phyloP scores from a whole-genome alignment of 2,888 invertebrate species.

The Cylloceria caligata region DNA sequence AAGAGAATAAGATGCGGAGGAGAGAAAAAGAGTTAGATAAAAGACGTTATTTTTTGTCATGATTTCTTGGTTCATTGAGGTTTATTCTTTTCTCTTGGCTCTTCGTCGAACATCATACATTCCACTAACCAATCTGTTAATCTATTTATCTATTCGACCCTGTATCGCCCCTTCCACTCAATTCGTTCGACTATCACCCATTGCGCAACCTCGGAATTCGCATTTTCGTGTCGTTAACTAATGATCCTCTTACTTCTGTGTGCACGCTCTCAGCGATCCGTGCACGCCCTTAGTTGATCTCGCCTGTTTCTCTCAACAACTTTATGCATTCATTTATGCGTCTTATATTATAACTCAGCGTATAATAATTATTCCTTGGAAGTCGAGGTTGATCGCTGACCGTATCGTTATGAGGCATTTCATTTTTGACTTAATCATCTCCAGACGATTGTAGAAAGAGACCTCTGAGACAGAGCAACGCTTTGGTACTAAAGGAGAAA shows the following conservation, averaged over 20 bases:
- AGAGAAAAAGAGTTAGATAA: conserved; percentile 35
- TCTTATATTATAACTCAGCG: conserved; percentile 10
- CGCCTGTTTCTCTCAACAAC: background rate
- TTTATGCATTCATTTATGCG: conserved; percentile 25
- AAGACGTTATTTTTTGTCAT: too few species aligned
- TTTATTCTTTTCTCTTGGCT: conserved; percentile 44
- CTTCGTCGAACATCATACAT: conserved; percentile 15
- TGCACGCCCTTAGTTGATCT: conserved; percentile 8
- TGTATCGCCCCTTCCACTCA: conserved; percentile 37
- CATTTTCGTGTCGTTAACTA: conserved; percentile 60
- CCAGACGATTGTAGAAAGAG: conserved; percentile 6
- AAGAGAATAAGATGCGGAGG: background rate
- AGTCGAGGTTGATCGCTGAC: conserved; percentile 17
- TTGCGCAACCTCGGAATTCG: conserved; percentile 55
- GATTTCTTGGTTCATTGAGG: too few species aligned
- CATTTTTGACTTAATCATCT: conserved; percentile 8
- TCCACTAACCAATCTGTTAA: conserved; percentile 56
- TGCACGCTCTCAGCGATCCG: background rate
- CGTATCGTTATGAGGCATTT: conserved; percentile 9
- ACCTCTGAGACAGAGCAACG: conserved; percentile 3
- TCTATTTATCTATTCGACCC: conserved; percentile 67
- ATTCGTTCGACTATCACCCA: conserved; percentile 29
- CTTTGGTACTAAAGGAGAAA: background rate
- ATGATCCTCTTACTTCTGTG: conserved; percentile 58
- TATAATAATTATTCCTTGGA: conserved; percentile 13